A percentile compares a stretch with the other conserved stretches of the same genome.
These are phyloP conservation scores for Callocephalon fimbriatum DNA, from an alignment of 2,113 vertebrate species.

Conservation along the genomic window DNA sequence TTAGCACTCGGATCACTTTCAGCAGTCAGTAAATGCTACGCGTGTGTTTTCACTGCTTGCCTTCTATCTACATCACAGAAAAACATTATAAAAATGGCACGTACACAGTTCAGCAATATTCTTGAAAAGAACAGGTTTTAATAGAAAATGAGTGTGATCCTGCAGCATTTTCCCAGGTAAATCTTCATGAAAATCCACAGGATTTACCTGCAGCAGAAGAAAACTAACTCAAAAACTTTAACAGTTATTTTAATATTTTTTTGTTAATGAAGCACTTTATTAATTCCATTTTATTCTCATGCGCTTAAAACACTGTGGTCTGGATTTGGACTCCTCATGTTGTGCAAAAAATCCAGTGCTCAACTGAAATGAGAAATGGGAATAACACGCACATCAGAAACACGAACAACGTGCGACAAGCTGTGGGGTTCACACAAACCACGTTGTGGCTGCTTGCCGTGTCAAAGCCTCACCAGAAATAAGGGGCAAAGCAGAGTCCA, in stretches of 20 bases:
- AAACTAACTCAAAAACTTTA: background rate
- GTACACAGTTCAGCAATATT: accelerated
- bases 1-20: accelerated
- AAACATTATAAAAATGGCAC: background rate
- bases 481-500: accelerated
- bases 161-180: background rate
- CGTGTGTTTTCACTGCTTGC: background rate
- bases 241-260: background rate
- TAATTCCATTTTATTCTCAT: background rate
- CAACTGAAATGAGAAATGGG: background rate
- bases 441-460: accelerated
- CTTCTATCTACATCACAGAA: background rate
- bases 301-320: accelerated
- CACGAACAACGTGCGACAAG: accelerated
- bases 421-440: background rate
- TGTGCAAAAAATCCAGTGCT: accelerated
- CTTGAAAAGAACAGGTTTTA: background rate
- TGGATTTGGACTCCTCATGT: background rate
- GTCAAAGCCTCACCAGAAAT: accelerated
- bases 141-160: background rate
- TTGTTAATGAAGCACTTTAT: background rate
- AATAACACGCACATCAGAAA: accelerated
- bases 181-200: accelerated
- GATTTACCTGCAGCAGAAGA: background rate
- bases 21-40: background rate